These are phyloP conservation scores for Zapornia atra DNA, from an alignment of 2,113 vertebrate genomes.

Conservation along the genomic window DNA sequence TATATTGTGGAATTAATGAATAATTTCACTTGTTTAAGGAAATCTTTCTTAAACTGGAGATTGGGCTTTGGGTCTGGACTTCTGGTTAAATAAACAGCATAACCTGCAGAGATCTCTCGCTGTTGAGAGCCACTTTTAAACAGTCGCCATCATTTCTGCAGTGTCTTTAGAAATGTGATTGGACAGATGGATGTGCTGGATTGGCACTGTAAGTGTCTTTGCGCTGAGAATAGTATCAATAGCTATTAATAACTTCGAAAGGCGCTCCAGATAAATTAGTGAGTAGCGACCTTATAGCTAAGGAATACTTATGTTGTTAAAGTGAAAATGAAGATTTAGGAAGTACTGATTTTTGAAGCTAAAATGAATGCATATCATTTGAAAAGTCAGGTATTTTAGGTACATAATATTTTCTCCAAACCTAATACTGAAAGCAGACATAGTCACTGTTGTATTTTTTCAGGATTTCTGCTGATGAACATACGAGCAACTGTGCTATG, in stretches of 20 bases:
- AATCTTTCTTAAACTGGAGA: background rate
- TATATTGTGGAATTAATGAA: background rate
- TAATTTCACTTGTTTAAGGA: background rate
- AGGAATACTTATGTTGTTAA: background rate
- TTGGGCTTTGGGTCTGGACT: background rate
- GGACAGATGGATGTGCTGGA: slow-evolving; percentile 69
- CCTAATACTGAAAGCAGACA: background rate
- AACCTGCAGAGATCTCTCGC: background rate
- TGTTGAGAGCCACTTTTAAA: background rate
- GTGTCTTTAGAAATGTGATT: slow-evolving; percentile 53
- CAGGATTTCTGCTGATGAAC: background rate
- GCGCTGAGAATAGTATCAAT: slow-evolving; percentile 69
- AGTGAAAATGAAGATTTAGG: background rate
- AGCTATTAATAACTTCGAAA: slow-evolving; percentile 72
- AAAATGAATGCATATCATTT: background rate
- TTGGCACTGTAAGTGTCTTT: slow-evolving; percentile 73
- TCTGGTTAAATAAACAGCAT: background rate
- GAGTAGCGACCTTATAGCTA: slow-evolving; percentile 16
- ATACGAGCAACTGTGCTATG: background rate
- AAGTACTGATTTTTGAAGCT: background rate
- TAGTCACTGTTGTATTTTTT: background rate
- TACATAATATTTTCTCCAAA: background rate
- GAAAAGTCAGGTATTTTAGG: background rate
- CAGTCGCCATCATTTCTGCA: background rate
- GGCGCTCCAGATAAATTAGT: slow-evolving; percentile 64